Conservation (phyloP, 2,888 invertebrate species). For the Caenorhabditis virilis region DNA sequence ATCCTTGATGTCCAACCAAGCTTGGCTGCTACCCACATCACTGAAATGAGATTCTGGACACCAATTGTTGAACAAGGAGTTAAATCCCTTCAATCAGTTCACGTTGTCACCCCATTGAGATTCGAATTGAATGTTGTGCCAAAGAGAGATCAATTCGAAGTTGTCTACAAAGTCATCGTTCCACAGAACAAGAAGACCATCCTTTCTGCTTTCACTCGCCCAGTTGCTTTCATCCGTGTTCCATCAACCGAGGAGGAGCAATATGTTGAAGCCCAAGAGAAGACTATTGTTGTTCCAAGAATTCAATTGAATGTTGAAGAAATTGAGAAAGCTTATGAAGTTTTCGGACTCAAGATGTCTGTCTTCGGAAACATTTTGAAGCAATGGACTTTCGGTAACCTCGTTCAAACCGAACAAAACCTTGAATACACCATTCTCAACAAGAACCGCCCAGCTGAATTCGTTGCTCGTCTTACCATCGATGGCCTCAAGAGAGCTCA, state of each 20-base stretch:
- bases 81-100: constrained; percentile 26
- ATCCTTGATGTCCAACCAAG: constrained; percentile 39
- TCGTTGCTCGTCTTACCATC: constrained; percentile 14
- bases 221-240: constrained; percentile 49
- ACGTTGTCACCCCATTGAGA: constrained; percentile 53
- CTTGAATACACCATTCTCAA: constrained; percentile 39
- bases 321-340: constrained; percentile 21
- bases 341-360: constrained; percentile 38
- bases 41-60: constrained; percentile 45
- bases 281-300: constrained; percentile 41
- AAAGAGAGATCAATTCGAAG: constrained; percentile 20
- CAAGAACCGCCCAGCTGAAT: constrained; percentile 23
- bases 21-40: constrained; percentile 44
- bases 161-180: constrained; percentile 22
- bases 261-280: constrained; percentile 45
- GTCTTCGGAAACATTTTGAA: constrained; percentile 38
- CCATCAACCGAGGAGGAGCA: constrained; percentile 23
- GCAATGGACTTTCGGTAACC: constrained; percentile 26
- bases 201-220: constrained; percentile 43
- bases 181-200: constrained; percentile 43
- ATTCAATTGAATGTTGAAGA: constrained; percentile 26
- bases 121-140: constrained; percentile 14
- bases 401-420: constrained; percentile 50
- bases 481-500: constrained; percentile 8
- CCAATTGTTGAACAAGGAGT: constrained; percentile 57